These are phyloP conservation scores for Acrossocheilus wenchowensis DNA, from an alignment of 2,797 vertebrate genomes.

Conservation along the genomic window DNA sequence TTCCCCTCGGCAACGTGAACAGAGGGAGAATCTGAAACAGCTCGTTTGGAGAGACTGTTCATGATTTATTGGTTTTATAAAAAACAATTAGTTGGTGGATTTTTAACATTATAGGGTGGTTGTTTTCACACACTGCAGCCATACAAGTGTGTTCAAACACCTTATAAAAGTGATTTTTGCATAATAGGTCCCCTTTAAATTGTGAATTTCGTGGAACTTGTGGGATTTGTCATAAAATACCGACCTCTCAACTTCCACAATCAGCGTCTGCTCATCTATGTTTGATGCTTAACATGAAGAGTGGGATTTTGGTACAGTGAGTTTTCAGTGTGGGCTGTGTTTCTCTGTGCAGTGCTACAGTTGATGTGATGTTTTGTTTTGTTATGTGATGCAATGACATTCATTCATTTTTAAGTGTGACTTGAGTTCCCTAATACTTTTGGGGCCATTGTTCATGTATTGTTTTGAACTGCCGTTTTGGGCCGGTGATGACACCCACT, in stretches of 20 bases:
- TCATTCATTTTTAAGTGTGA: constrained; percentile 6
- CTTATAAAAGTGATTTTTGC: too few species aligned
- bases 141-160: too few species aligned
- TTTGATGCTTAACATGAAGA: background rate
- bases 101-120: too few species aligned
- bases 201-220: background rate
- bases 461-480: background rate
- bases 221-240: background rate
- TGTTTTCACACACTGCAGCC: too few species aligned
- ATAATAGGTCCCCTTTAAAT: too few species aligned
- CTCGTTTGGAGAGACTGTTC: too few species aligned
- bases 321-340: background rate
- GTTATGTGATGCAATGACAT: background rate
- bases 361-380: background rate
- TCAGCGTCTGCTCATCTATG: background rate
- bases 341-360: background rate
- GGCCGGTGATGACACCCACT: constrained; percentile 11
- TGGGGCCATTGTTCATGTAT: background rate
- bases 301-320: background rate
- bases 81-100: too few species aligned
- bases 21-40: too few species aligned
- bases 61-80: too few species aligned
- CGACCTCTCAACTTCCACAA: background rate
- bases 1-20: too few species aligned
- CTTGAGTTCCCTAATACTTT: background rate